A percentile compares a stretch with the other conserved stretches of the same genome.
Evolutionary conservation across 2,797 vertebrate species (phyloP).

Genomic region (Leptatherina wallacei): DNA sequence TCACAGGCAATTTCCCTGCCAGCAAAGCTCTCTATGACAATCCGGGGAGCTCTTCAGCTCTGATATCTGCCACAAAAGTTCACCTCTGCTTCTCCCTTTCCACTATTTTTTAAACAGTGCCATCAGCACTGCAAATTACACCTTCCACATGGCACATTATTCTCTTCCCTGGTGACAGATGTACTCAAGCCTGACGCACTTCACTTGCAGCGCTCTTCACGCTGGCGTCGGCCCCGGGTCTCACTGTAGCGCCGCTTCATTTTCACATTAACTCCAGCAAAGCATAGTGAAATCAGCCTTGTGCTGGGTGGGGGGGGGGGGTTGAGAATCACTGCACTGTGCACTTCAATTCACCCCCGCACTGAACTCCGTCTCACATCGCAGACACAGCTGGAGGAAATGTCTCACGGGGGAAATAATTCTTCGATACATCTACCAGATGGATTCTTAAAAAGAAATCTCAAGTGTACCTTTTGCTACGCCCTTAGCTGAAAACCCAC

Average conservation of each 20-base stretch:
- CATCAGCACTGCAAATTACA: slow-evolving; percentile 70
- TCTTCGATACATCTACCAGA: slow-evolving; percentile 42
- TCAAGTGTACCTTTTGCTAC: slow-evolving; percentile 12
- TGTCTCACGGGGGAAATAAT: slow-evolving; percentile 44
- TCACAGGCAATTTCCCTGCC: slow-evolving; percentile 81
- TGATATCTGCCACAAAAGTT: slow-evolving; percentile 80
- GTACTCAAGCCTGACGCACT: slow-evolving; percentile 76
- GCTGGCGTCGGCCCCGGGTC: slow-evolving; percentile 62
- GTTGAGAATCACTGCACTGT: slow-evolving; percentile 59
- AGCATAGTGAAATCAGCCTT: slow-evolving; percentile 69
- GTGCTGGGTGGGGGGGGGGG: slow-evolving; percentile 33
- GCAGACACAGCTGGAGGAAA: slow-evolving; percentile 61
- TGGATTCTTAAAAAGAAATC: slow-evolving; percentile 24
- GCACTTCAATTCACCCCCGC: slow-evolving; percentile 65
- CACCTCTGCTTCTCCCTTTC: slow-evolving; percentile 75
- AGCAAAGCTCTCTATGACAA: slow-evolving; percentile 84
- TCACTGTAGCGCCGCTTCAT: slow-evolving; percentile 73
- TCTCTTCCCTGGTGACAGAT: slow-evolving; percentile 67
- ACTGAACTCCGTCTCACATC: slow-evolving; percentile 54
- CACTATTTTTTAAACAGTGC: slow-evolving; percentile 77
- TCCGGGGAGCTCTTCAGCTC: slow-evolving; percentile 85
- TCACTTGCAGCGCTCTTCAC: slow-evolving; percentile 71
- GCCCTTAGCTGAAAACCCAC: slow-evolving; percentile 15
- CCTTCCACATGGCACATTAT: slow-evolving; percentile 72
- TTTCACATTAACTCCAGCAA: slow-evolving; percentile 80